Evolutionary conservation across 2,113 vertebrate species (phyloP).

Genomic region (Engystomops pustulosus): DNA sequence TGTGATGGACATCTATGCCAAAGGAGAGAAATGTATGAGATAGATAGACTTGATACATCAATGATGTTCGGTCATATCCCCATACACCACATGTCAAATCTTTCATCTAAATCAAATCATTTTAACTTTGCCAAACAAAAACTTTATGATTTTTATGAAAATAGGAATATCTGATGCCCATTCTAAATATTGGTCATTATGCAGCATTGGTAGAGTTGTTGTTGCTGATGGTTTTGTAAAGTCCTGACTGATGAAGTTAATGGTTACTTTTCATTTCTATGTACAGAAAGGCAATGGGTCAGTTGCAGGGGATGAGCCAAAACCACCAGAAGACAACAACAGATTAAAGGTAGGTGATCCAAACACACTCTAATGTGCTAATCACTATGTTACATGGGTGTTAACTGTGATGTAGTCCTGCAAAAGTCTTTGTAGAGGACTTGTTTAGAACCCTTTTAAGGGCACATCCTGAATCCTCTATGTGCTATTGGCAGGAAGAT

Average conservation of each 20-base stretch:
- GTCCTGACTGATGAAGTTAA: conserved; percentile 44
- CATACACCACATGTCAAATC: neutral
- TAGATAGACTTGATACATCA: neutral
- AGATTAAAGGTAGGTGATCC: conserved; percentile 80
- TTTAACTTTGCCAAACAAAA: neutral
- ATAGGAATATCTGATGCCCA: neutral
- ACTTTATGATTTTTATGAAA: neutral
- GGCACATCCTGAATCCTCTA: too few species aligned
- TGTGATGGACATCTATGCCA: neutral
- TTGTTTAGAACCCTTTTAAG: too few species aligned
- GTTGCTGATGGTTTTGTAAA: neutral
- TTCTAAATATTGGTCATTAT: neutral
- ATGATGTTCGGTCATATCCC: neutral
- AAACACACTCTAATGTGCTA: conserved; percentile 27
- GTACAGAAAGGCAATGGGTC: conserved; percentile 73
- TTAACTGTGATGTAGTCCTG: too few species aligned
- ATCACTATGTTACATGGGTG: conserved; percentile 3
- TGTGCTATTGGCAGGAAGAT: too few species aligned
- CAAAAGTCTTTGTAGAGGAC: too few species aligned
- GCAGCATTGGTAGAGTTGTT: neutral
- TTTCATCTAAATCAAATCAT: neutral
- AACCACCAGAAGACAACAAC: conserved; percentile 72
- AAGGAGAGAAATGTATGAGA: neutral
- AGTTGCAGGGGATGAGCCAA: conserved; percentile 65
- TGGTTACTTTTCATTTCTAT: conserved; percentile 62